Conservation (phyloP, 1,140 invertebrate species). For the Bilobella aurantiaca region DNA sequence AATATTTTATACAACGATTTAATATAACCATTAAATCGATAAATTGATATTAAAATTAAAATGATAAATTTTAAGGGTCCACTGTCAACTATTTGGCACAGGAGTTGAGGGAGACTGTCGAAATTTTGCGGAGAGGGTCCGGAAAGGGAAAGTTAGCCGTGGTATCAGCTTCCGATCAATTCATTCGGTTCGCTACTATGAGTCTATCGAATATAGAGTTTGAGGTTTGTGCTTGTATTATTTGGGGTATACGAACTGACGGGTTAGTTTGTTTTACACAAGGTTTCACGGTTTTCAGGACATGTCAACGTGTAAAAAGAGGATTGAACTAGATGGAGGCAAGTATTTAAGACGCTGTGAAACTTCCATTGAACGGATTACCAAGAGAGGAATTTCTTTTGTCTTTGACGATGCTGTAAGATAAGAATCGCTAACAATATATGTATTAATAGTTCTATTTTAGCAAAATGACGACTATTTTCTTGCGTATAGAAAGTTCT, state of each 20-base stretch:
- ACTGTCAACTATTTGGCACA: constrained; percentile 23
- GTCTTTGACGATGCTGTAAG: constrained; percentile 73
- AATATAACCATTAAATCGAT: too few species aligned
- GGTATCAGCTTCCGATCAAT: constrained; percentile 25
- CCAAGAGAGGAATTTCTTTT: constrained; percentile 66
- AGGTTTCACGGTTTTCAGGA: too few species aligned
- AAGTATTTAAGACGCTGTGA: constrained; percentile 41
- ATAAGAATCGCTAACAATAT: constrained; percentile 31
- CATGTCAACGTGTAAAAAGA: constrained; percentile 20
- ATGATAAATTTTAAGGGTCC: constrained; percentile 13
- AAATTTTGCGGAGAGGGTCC: constrained; percentile 7
- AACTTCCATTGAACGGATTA: constrained; percentile 65
- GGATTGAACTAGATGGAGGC: constrained; percentile 33
- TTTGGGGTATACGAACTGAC: background rate
- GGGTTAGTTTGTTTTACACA: background rate
- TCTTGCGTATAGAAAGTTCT: constrained; percentile 58
- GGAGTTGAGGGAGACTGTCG: constrained; percentile 18
- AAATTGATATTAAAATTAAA: too few species aligned
- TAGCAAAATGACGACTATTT: constrained; percentile 3
- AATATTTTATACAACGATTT: background rate
- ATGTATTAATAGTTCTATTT: too few species aligned
- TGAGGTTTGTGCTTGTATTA: background rate
- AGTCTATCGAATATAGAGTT: constrained; percentile 24
- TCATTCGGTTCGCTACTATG: constrained; percentile 25
- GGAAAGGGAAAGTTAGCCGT: constrained; percentile 30